Conservation (phyloP, 2,113 vertebrate species). For the Actinemys pallida region DNA sequence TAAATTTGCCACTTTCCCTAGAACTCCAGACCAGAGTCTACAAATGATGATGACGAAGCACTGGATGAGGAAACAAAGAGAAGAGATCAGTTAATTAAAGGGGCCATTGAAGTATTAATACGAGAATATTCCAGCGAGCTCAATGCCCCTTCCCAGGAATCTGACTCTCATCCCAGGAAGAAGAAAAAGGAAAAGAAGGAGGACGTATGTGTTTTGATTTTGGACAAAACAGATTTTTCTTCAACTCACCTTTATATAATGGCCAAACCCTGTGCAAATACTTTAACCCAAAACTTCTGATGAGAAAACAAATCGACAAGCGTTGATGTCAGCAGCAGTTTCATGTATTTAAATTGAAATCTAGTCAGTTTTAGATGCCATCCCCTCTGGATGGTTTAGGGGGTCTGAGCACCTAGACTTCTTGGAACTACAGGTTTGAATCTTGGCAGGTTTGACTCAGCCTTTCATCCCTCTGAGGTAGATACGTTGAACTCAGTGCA, state of each 20-base stretch:
- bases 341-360: constrained; percentile 52
- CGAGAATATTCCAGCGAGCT: constrained; percentile 97
- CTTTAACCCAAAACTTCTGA: constrained; percentile 70
- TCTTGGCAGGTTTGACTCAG: constrained; percentile 59
- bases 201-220: constrained; percentile 89
- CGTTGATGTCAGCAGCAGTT: constrained; percentile 66
- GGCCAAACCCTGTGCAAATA: constrained; percentile 72
- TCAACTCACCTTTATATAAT: constrained; percentile 75
- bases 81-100: constrained; percentile 95
- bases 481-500: constrained; percentile 54
- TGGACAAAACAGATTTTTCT: constrained; percentile 78
- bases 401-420: constrained; percentile 59
- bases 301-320: constrained; percentile 71
- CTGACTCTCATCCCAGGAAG: constrained; percentile 94
- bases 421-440: constrained; percentile 68
- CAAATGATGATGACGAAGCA: constrained; percentile 93
- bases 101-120: constrained; percentile 95
- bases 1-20: constrained; percentile 73
- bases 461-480: constrained; percentile 67
- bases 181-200: constrained; percentile 99
- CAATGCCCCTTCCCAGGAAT: constrained; percentile 94
- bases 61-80: constrained; percentile 97
- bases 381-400: constrained; percentile 60
- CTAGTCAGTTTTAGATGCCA: constrained; percentile 67
- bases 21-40: constrained; percentile 84